phyloP scores from a whole-genome alignment of 2,888 invertebrate species.

The Craniophora ligustri region DNA sequence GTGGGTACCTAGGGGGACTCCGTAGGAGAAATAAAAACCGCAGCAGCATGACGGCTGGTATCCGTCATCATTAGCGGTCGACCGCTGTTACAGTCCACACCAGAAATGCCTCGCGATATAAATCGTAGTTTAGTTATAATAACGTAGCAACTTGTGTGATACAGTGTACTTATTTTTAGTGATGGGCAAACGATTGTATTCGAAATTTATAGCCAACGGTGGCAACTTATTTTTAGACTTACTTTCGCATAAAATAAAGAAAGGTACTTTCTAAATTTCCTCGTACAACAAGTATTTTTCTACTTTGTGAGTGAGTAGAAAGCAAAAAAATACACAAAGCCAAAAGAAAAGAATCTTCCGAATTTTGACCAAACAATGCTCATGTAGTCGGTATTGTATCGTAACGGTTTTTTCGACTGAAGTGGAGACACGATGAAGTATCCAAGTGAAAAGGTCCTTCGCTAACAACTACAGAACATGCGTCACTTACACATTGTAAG shows the following conservation, averaged over 20 bases:
- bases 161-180: conserved; percentile 12
- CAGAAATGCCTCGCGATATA: conserved; percentile 33
- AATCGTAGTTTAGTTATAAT: conserved; percentile 43
- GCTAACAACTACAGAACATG: conserved; percentile 52
- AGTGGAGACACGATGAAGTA: conserved; percentile 49
- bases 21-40: conserved; percentile 64
- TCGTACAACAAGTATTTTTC: no score
- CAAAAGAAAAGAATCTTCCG: conserved; percentile 10
- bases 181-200: background rate
- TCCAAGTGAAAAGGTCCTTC: conserved; percentile 49
- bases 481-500: conserved; percentile 58
- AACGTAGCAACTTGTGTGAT: conserved; percentile 25
- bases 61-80: conserved; percentile 74
- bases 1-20: conserved; percentile 45
- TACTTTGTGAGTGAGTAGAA: background rate
- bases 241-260: background rate
- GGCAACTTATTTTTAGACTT: background rate
- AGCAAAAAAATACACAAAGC: conserved; percentile 4
- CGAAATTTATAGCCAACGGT: no score
- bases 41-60: conserved; percentile 54
- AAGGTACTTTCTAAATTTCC: no score
- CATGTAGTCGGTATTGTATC: conserved; percentile 23
- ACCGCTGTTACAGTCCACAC: conserved; percentile 63
- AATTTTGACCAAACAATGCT: conserved; percentile 21
- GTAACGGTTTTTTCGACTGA: conserved; percentile 25